Base-by-base conservation (phyloP, 2,797 vertebrate species). In the Sebastes trivittatus region DNA sequence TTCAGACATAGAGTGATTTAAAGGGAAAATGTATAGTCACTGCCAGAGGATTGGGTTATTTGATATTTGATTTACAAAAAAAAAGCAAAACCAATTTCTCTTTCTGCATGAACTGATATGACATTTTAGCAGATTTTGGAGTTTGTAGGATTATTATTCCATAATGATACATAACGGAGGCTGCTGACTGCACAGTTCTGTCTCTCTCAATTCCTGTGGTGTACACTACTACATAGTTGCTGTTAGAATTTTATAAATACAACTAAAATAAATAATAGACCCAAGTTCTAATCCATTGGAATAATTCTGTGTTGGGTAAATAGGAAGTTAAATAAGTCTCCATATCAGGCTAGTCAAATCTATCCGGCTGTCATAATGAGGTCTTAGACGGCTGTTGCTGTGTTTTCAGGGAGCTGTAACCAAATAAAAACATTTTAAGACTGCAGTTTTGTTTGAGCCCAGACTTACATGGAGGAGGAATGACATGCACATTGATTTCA, bases 391-490 rank as follows among this genome's bases (percentile, higher is more conserved):
- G 27, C 9, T 78, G 68, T 23, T 72, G 36, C 59, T 75, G 72
- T 63, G 52, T 74, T 80, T 75, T 66, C 16, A 34, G 65, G 11
- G 11, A 72, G 61, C 20, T 59, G n/a, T 2, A 71, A 49, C 34
- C 27, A 80, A 78, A 78, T 29, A 62, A 68, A 80, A 77, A 80
- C n/a, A 73, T 54, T 69, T 75, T 9, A 68, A 38, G 25, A 62
- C 36, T 32, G 61, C 27, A 36, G 58, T 64, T 86, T 59, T 66
- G n/a, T 69, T 60, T 68, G 23, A 69, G 54, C 8, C 7, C 38
- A 76, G 64, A 46, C 34, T 63, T 49, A 11, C 10, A 6, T 34
- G 11, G 34, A 56, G 16, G 58, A 66, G 22, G 56, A 80, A 77
- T 59, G 22, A 42, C 67, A 72, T 22, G 18, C 70, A 84, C 52